These are phyloP conservation scores for Cyanistes caeruleus DNA, from an alignment of 2,113 vertebrate genomes.

Conservation along the genomic window DNA sequence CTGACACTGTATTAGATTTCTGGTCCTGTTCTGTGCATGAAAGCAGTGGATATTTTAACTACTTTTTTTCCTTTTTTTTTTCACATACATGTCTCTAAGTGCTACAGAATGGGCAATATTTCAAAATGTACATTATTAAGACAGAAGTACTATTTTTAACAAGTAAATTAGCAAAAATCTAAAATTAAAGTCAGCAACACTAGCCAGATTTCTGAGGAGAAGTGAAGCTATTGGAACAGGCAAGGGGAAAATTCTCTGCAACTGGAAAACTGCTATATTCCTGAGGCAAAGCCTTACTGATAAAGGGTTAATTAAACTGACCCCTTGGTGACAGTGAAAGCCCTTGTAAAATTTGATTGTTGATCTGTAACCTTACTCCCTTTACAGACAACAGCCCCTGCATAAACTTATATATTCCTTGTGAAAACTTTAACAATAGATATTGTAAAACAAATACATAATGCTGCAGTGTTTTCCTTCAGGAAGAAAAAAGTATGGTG, in stretches of 20 bases:
- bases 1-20: slow-evolving; percentile 49
- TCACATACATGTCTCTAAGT: neutral
- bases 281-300: neutral
- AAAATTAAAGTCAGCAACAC: neutral
- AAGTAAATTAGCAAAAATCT: slow-evolving; percentile 5
- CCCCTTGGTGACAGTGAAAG: neutral
- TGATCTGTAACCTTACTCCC: neutral
- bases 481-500: neutral
- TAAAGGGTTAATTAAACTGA: slow-evolving; percentile 4
- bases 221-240: neutral
- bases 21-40: slow-evolving; percentile 2
- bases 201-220: neutral
- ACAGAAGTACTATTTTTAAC: neutral
- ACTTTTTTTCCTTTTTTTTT: neutral
- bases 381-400: neutral
- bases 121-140: slow-evolving; percentile 6
- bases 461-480: neutral
- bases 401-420: neutral
- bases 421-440: slow-evolving; percentile 3
- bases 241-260: neutral
- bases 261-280: neutral
- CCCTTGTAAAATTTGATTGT: neutral
- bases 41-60: slow-evolving; percentile 5
- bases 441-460: neutral
- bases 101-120: neutral